Evolutionary conservation across 2,113 vertebrate genomes (phyloP).

Genomic region (Anolis sagrei): DNA sequence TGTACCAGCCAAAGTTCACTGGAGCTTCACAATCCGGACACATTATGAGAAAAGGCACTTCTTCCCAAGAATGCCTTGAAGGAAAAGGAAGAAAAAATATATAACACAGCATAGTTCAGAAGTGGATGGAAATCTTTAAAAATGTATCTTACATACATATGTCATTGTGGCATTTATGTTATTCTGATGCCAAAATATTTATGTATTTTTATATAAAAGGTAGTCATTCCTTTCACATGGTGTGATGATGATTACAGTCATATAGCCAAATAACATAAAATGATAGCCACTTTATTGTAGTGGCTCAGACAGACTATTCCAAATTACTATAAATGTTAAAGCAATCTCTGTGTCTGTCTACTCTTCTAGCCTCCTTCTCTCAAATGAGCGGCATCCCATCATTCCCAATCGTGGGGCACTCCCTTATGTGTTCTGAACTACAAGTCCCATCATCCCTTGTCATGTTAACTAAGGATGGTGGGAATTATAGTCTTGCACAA

Average conservation of each 20-base stretch:
- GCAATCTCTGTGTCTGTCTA: not conserved
- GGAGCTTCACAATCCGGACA: not conserved
- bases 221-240: not conserved
- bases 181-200: not conserved
- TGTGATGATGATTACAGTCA: not conserved
- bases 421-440: not conserved
- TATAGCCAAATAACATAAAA: not conserved
- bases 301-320: not conserved
- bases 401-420: no score
- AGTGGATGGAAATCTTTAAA: no score
- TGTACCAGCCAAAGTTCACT: no score
- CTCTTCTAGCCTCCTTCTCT: not conserved
- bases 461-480: not conserved
- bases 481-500: no score
- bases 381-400: no score
- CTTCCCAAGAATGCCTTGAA: not conserved
- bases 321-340: not conserved
- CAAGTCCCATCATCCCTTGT: not conserved
- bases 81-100: no score
- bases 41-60: not conserved
- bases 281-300: not conserved
- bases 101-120: no score
- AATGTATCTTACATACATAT: not conserved
- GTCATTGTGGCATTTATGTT: not conserved
- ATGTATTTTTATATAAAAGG: not conserved